These are phyloP conservation scores for Zaprionus tsacasi DNA, from an alignment of 1,140 invertebrate species.

Conservation along the genomic window DNA sequence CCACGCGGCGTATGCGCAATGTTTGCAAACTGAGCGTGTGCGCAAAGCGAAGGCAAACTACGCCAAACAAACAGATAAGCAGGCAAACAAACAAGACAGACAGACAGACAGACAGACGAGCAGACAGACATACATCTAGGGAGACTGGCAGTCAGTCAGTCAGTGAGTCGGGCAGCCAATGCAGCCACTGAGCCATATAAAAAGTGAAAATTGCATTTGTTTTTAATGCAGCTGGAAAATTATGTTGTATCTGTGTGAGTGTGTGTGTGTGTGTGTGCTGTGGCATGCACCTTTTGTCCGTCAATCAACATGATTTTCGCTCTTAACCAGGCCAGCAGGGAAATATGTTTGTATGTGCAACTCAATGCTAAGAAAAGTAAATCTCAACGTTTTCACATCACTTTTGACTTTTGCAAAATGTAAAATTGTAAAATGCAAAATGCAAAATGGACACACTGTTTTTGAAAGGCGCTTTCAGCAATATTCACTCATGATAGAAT, in stretches of 20 bases:
- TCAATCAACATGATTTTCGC: slow-evolving; percentile 7
- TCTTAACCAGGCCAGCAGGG: background rate
- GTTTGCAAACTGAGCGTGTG: slow-evolving; percentile 59
- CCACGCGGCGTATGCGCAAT: slow-evolving; percentile 74
- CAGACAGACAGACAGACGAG: slow-evolving; percentile 39
- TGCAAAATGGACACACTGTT: too few species aligned
- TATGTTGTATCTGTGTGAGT: slow-evolving; percentile 47
- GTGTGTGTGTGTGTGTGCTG: slow-evolving; percentile 1
- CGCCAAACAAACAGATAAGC: slow-evolving; percentile 44
- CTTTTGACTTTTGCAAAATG: background rate
- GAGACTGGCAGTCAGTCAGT: slow-evolving; percentile 47
- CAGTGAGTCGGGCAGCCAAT: slow-evolving; percentile 54
- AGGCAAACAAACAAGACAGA: slow-evolving; percentile 40
- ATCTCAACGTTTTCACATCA: background rate
- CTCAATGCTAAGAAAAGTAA: background rate
- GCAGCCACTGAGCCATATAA: slow-evolving; percentile 53
- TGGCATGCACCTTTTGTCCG: slow-evolving; percentile 3
- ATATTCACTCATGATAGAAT: background rate
- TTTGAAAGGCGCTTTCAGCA: too few species aligned
- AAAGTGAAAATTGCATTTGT: slow-evolving; percentile 81
- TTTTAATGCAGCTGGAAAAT: slow-evolving; percentile 70
- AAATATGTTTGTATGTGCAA: background rate
- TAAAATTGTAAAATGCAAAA: background rate
- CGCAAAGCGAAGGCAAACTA: slow-evolving; percentile 45
- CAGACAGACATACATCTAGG: slow-evolving; percentile 16